Evolutionary conservation across 2,797 vertebrate genomes (phyloP).

Genomic region (Gambelia wislizenii): DNA sequence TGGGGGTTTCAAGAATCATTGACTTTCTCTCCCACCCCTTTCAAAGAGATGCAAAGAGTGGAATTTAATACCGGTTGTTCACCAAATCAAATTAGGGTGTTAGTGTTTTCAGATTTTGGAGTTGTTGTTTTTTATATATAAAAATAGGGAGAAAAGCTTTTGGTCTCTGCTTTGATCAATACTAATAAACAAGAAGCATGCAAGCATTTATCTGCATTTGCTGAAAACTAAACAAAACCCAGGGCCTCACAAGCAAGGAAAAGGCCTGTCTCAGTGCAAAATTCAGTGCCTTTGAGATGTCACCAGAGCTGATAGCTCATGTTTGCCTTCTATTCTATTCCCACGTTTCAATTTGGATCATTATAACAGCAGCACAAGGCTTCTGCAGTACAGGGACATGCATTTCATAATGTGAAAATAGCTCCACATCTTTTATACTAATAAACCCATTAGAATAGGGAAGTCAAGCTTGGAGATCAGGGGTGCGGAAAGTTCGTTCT

Average conservation of each 20-base stretch:
- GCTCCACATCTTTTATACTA: not conserved
- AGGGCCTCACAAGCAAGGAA: not conserved
- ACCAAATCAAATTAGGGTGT: slow-evolving; percentile 3
- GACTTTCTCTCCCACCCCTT: not conserved
- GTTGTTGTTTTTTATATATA: not conserved
- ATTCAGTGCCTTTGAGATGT: not conserved
- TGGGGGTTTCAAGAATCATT: not conserved
- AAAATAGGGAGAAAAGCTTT: not conserved
- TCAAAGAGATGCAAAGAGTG: not conserved
- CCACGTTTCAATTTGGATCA: not conserved
- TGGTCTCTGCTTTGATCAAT: not conserved
- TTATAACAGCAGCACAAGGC: not conserved
- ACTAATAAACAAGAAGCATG: not conserved
- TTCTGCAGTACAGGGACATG: not conserved
- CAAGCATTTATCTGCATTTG: slow-evolving; percentile 5
- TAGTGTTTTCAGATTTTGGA: not conserved
- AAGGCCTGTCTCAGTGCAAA: not conserved
- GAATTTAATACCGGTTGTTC: not conserved
- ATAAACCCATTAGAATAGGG: not conserved
- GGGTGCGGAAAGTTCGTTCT: too few relatives aligned
- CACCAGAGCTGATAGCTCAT: not conserved
- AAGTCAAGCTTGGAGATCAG: not conserved
- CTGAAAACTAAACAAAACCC: not conserved
- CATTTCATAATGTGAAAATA: not conserved
- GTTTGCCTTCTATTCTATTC: not conserved